These are phyloP conservation scores for Misgurnus mizolepis DNA, from an alignment of 2,113 vertebrate species.

Conservation along the genomic window DNA sequence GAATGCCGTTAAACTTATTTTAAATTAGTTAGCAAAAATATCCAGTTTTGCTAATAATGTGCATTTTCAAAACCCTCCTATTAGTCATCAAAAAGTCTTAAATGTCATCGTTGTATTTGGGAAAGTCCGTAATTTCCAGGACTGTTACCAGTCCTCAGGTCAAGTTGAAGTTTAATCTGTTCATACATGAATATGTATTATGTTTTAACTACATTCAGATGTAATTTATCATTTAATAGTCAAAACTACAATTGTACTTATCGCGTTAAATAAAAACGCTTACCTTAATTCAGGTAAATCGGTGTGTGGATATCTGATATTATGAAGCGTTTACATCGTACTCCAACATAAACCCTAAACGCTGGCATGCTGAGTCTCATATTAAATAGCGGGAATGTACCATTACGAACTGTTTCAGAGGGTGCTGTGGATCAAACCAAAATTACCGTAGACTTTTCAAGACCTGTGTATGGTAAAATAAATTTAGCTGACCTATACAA, in stretches of 20 bases:
- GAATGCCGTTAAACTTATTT: too few species aligned
- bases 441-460: too few species aligned
- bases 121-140: background rate
- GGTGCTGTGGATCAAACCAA: background rate
- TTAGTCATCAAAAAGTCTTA: background rate
- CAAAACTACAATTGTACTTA: background rate
- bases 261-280: background rate
- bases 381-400: slow-evolving; percentile 25
- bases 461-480: too few species aligned
- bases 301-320: background rate
- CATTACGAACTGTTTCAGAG: background rate
- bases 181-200: background rate
- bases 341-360: background rate
- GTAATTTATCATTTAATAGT: background rate
- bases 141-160: background rate
- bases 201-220: background rate
- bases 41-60: too few species aligned
- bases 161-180: background rate
- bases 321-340: background rate
- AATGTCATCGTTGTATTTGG: background rate
- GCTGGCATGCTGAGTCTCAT: background rate
- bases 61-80: background rate
- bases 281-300: slow-evolving; percentile 29
- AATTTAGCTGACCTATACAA: too few species aligned
- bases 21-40: too few species aligned